Base-by-base conservation (phyloP, 1,140 invertebrate genomes). In the Scaptomyza montana region DNA sequence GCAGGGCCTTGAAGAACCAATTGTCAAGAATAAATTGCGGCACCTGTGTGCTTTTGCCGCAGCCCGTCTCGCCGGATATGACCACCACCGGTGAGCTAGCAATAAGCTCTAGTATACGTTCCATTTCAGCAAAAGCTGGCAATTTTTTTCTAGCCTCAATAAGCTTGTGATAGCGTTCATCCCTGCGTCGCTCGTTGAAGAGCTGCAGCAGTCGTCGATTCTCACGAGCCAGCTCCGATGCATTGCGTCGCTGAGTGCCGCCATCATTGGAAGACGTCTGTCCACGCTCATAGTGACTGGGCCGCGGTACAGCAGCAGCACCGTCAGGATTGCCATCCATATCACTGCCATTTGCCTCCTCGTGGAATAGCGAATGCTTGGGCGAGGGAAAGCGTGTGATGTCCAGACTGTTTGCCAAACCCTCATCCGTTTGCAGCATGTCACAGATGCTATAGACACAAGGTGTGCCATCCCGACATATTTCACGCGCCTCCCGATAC, bases 11-110 rank as follows among this genome's bases (percentile, higher is more conserved):
- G 12, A 86, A 91, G 49, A 92, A 77, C 94, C 94, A 97, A 79
- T 96, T 93, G 91, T 99, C 97, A 12, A 99, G 90, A 73, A 99
- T 96, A 87, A 96, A 98, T 92, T 99, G 98, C 1, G 98, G 97
- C 19, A 99, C 95, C 93, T 98, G 96, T 0, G 97, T 98, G 76
- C 96, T 96, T 93, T 98, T 98, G 13, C 97, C 97, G 87, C 96
- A 98, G 12, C 97, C 97, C 2, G 97, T 97, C 77, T 97, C 96
- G 7, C 97, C 97, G 77, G 96, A 96, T 61, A 98, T 95, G 8
- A 98, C 93, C 46, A 97, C 92, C 5, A 97, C 94, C 84, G 95
- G 95, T 69, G 95, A 95, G 59, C 93, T 92, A 16, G 94, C 87
- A 16, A 96, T 92, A 12, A 94, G 85, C 65, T 94, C 92, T 68